Percentiles rank a stretch among this genome's conserved stretches.
These are phyloP conservation scores for Isaurus tuberculatus DNA, from an alignment of 92 coral and sea anemone species.

Conservation along the genomic window DNA sequence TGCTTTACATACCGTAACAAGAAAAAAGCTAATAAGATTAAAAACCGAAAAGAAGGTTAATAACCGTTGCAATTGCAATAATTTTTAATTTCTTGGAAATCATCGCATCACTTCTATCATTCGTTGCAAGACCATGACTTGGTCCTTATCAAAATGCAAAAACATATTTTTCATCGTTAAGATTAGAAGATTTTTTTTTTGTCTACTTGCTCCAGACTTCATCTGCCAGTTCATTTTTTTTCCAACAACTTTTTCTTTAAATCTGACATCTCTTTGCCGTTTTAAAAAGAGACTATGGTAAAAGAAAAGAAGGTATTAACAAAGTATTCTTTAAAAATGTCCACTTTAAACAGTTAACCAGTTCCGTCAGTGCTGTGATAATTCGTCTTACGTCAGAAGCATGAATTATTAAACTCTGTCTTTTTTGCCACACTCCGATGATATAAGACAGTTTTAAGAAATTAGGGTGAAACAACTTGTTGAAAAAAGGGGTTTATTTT, in stretches of 20 bases:
- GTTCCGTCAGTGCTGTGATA: slow-evolving; percentile 20
- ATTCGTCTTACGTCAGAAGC: slow-evolving; percentile 40
- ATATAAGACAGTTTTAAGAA: slow-evolving; percentile 34
- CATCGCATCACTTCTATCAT: neutral
- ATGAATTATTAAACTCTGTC: slow-evolving; percentile 28
- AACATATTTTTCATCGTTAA: neutral
- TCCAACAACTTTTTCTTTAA: neutral
- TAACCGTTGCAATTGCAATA: neutral
- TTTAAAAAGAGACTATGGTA: neutral
- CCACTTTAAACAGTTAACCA: slow-evolving; percentile 5
- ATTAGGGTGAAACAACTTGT: slow-evolving; percentile 14
- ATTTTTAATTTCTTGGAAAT: neutral
- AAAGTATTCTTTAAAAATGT: neutral
- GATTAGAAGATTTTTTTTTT: neutral
- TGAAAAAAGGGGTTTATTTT: neutral
- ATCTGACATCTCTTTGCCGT: neutral
- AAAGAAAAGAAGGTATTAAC: neutral
- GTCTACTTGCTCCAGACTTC: neutral
- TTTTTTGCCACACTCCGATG: slow-evolving; percentile 44
- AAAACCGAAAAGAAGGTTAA: neutral
- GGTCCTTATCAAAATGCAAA: neutral
- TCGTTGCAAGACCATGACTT: neutral
- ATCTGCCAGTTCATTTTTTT: neutral
- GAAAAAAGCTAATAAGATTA: neutral
- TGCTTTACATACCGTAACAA: neutral